A percentile compares a stretch with the other conserved stretches of the same genome.
Evolutionary conservation across 2,888 invertebrate genomes (phyloP).

Genomic region (Chironomus riparius): DNA sequence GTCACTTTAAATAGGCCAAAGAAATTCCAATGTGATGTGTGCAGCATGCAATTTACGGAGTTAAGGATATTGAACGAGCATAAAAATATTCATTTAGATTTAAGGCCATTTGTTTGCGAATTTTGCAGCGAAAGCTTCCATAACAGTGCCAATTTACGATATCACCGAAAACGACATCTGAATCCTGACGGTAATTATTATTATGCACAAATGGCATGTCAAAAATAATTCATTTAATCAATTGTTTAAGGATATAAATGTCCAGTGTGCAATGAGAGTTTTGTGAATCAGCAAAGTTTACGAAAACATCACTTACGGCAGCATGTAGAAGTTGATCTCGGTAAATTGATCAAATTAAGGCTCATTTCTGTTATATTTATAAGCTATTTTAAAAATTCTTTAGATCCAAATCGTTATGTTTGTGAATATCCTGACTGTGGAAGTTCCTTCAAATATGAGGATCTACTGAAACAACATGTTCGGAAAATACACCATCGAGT

Average conservation of each 20-base stretch:
- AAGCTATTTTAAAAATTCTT: neutral
- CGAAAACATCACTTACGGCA: neutral
- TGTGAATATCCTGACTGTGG: neutral
- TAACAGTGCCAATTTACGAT: neutral
- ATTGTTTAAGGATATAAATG: neutral
- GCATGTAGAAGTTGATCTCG: neutral
- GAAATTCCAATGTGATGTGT: neutral
- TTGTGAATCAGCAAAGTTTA: neutral
- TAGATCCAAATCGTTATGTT: neutral
- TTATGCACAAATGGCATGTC: too few species aligned
- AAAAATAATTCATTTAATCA: neutral
- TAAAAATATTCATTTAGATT: neutral
- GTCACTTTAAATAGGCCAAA: neutral
- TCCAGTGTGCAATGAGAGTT: neutral
- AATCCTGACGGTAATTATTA: neutral
- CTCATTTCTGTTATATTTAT: too few species aligned
- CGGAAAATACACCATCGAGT: neutral
- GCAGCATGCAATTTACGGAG: neutral
- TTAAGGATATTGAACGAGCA: neutral
- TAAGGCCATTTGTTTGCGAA: neutral
- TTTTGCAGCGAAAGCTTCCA: neutral
- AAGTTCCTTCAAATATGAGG: neutral
- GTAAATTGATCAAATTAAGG: neutral
- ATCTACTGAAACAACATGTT: neutral
- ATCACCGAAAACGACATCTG: neutral